Evolutionary conservation across 2,888 invertebrate species (phyloP).

Genomic region (Hirtodrosophila alboralis): DNA sequence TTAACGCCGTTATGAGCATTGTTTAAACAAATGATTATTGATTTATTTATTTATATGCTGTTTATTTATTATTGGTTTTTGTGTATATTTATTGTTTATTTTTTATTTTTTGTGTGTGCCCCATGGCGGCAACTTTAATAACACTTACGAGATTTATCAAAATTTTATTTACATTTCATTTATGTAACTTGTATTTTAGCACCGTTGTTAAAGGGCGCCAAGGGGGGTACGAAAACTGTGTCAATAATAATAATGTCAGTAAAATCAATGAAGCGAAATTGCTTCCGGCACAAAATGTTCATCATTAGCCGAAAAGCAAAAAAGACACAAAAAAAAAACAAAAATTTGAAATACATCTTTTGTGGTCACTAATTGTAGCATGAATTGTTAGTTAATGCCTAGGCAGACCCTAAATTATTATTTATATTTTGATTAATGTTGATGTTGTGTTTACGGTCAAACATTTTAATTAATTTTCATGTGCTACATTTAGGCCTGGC

Average conservation of each 20-base stretch:
- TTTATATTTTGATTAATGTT: conserved; percentile 43
- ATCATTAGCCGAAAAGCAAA: conserved; percentile 66
- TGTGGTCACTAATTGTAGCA: conserved; percentile 19
- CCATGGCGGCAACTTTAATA: conserved; percentile 10
- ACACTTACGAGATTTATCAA: conserved; percentile 33
- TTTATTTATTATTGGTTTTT: conserved; percentile 34
- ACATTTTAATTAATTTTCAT: conserved; percentile 42
- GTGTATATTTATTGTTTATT: conserved; percentile 9
- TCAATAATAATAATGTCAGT: conserved; percentile 65
- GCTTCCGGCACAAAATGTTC: conserved; percentile 73
- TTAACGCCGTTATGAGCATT: conserved; percentile 50
- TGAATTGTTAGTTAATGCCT: conserved; percentile 3
- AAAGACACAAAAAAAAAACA: not conserved
- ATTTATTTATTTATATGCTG: conserved; percentile 41
- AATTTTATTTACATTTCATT: conserved; percentile 51
- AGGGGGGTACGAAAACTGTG: conserved; percentile 59
- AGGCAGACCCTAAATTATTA: conserved; percentile 18
- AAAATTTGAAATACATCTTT: conserved; percentile 23
- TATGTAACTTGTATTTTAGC: conserved; percentile 41
- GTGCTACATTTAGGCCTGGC: conserved; percentile 18
- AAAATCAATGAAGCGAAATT: conserved; percentile 60
- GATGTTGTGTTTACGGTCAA: conserved; percentile 18
- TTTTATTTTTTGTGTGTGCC: conserved; percentile 21
- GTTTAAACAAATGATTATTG: conserved; percentile 52
- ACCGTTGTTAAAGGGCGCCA: not conserved